Conservation (phyloP, 1,140 invertebrate genomes). For the Paracyclopina nana region DNA sequence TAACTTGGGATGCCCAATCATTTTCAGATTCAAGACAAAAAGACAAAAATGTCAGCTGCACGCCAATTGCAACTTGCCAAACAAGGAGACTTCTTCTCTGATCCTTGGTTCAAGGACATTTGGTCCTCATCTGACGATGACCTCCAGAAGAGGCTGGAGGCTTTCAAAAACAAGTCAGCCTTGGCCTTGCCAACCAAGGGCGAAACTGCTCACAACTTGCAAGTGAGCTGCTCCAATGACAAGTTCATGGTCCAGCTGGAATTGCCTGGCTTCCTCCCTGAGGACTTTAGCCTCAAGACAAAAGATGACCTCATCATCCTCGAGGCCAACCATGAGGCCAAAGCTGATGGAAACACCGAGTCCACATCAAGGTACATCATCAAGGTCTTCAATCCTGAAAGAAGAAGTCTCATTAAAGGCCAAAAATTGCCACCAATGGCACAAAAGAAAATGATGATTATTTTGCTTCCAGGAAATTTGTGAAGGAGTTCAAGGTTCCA, state of each 20-base stretch:
- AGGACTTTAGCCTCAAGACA: conserved; percentile 16
- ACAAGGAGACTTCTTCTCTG: conserved; percentile 10
- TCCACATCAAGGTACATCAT: conserved; percentile 3
- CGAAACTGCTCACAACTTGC: conserved; percentile 14
- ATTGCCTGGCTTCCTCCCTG: conserved; percentile 11
- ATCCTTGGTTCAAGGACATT: conserved; percentile 13
- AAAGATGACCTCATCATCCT: conserved; percentile 15
- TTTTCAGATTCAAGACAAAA: too few relatives aligned
- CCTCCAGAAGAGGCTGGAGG: conserved; percentile 2
- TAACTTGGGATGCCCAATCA: too few relatives aligned
- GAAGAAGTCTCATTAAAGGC: background rate
- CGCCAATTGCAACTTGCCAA: conserved; percentile 6
- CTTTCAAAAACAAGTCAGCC: background rate
- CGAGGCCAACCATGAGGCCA: conserved; percentile 10
- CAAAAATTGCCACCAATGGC: background rate
- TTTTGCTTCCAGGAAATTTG: conserved; percentile 3
- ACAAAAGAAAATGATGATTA: background rate
- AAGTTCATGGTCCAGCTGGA: conserved; percentile 16
- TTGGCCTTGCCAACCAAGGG: background rate
- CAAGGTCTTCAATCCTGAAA: background rate
- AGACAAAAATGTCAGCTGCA: too few relatives aligned
- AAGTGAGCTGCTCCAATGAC: conserved; percentile 13
- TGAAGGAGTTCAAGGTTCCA: conserved; percentile 13
- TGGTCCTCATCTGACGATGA: background rate
- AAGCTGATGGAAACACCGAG: conserved; percentile 3